Evolutionary conservation across 2,888 invertebrate species (phyloP), one percentile per base, ranked within the genome.

Genomic region (Alentia gelatinosa): DNA sequence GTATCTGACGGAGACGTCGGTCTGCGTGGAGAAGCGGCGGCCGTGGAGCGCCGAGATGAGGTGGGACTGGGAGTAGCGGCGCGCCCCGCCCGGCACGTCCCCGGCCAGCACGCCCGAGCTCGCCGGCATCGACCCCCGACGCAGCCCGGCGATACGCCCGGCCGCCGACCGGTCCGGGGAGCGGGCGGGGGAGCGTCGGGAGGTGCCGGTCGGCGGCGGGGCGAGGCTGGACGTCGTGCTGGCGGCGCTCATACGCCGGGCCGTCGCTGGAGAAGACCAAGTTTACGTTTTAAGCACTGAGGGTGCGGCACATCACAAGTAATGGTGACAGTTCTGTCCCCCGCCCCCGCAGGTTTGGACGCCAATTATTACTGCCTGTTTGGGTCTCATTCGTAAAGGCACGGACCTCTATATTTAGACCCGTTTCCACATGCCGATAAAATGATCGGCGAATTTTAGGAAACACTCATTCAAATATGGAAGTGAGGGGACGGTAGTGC

Each of bases 1-100:
- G 83, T 83, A 83, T 35, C 26, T 83, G n/a, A 83, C 39, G 19
- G 83, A 15, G 5, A 39, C 19, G 23, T 83, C 83, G 7, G 83
- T 37, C n/a, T 23, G 37, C 4, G 39, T 39, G 23, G 90, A 90
- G 84, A 90, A 90, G 26, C 90, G 39, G 3, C 90, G 26, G 0
- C 90, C 90, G 39, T 90, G 90, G 4, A 90, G 75, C n/a, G 79
- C 42, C 9, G 47, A 26, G 47, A 90, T 23, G n/a, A 90, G 19
- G 56, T n/a, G 23, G n/a, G 90, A 90, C 23, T 33, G 39, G 0
- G 90, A 90, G 63, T 90, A 90, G n/a, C 90, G 83, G 23, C 83
- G 23, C 12, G 37, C 37, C 15, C 89, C 63, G 42, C 63, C 89
- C 0, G 63, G 35, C 50, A 39, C 89, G 50, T 35, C 50, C 23